Percentiles rank a stretch among this genome's conserved stretches.
These are phyloP conservation scores for Acropora tenuis DNA, from an alignment of 64 coral and sea anemone species.

Conservation along the genomic window DNA sequence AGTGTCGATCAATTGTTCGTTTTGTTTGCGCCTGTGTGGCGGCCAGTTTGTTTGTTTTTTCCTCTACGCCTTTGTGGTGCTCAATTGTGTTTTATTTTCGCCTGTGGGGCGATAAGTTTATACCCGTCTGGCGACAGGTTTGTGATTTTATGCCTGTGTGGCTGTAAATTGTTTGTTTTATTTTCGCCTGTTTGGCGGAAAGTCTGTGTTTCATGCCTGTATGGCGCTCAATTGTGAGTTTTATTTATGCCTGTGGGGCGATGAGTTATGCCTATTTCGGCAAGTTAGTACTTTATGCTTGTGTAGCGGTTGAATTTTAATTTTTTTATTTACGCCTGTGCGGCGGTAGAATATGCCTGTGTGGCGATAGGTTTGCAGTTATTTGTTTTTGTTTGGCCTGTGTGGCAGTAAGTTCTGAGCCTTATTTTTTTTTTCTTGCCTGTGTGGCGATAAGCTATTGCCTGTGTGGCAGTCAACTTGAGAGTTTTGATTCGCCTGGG, in stretches of 20 bases:
- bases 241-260: background rate
- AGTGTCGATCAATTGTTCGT: background rate
- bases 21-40: too few relatives aligned
- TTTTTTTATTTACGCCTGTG: constrained; percentile 11
- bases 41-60: too few relatives aligned
- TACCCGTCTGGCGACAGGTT: background rate
- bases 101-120: background rate
- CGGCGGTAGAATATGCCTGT: constrained; percentile 5
- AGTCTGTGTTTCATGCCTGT: constrained; percentile 1
- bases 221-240: background rate
- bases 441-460: background rate
- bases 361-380: background rate
- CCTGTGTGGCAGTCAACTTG: background rate
- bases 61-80: too few relatives aligned
- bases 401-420: background rate
- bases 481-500: too few relatives aligned
- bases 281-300: background rate
- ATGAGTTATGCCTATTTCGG: background rate
- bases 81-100: too few relatives aligned
- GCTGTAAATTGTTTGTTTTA: background rate
- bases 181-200: background rate
- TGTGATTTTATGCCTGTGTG: background rate
- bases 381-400: background rate
- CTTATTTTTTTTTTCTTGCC: background rate
- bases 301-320: background rate